Base-by-base conservation (phyloP, 2,888 invertebrate genomes). In the Chironomus riparius region DNA sequence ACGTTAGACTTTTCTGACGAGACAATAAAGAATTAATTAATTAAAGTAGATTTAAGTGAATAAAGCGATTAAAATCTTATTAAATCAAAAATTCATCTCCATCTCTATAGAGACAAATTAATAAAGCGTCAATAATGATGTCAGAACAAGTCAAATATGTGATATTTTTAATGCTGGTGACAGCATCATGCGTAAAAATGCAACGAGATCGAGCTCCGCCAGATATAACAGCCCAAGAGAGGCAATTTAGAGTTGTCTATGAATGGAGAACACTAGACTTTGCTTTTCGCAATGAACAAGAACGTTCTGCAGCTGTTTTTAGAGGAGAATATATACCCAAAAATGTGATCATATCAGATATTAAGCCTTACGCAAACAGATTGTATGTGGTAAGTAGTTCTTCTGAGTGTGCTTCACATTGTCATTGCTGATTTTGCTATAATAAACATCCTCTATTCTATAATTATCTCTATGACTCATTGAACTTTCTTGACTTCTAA, bases 201-300 rank as follows among this genome's bases (percentile, higher is more conserved):
- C 76, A 70, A 62, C 47, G 65, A 70, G 61, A 70, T 47, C 50
- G 70, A 6, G 13, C 18, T 15, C 70, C 70, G 12, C 77, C 77
- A 1, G 79, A 78, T 10, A 78, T 80, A 18, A 77, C 82, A 79
- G 65, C 79, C 47, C 78, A 77, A 56, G 80, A 80, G 56, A 77
- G 79, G 80, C 88, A 88, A 80, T 91, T 92, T 82, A 86, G 87
- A 77, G 91, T 91, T 47, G 87, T 89, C 77, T 90, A 90, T 83
- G 90, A 91, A 84, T 92, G 92, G 92, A 88, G 87, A 81, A 87
- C 86, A 78, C 84, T 91, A 78, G 90, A 91, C 81, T 90, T 88
- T 83, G 87, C 87, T 47, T 92, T 91, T 90, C 87, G 87, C 50
- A 86, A 85, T 78, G 86, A 86, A 70, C 87, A 86, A 78, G 85